Base-by-base conservation (phyloP, 2,113 vertebrate species). In the Gallinago jamesoni region DNA sequence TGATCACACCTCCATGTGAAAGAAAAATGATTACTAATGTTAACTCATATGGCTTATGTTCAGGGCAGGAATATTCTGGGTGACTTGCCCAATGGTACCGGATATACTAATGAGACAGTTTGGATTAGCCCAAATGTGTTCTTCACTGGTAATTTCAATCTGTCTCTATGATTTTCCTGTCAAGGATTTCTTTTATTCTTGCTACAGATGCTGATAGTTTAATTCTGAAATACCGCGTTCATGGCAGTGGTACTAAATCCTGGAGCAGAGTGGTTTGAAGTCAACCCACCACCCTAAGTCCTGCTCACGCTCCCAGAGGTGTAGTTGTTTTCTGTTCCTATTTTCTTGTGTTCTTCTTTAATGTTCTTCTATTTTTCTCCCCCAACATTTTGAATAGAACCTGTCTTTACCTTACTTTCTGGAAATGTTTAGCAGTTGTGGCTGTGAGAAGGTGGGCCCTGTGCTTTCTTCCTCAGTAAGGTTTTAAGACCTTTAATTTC, bases 221-320 rank as follows among this genome's bases (percentile, higher is more conserved):
- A 37, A 37, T 37, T 70, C 30, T 28, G 9, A 7, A 6, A 2
- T 0, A 7, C 0, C 1, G 17, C n/a, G 8, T 14, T 21, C 3
- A 10, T 12, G 75, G 25, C 6, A 39, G 41, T 4, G 35, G 18
- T 21, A 14, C 5, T 12, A 30, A 70, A 39, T 12, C 7, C 48
- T 0, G 0, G 48, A 52, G 9, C 16, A 24, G 23, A 56, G 16
- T 4, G 48, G 4, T 23, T 63, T 15, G 24, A 57, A n/a, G 39
- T 45, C 31, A 30, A 53, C 15, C 30, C 41, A 70, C 30, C 78
- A 64, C 3, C 25, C 62, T 16, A n/a, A 60, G 10, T 15, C 52
- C 70, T 33, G 7, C 35, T 57, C 75, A 18, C 1, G 1, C 20
- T 84, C 50, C 22, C 39, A 23, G 59, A 74, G 24, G 3, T 20